These are phyloP conservation scores for Yponomeuta sedellus DNA, from an alignment of 2,888 invertebrate species.

Conservation along the genomic window DNA sequence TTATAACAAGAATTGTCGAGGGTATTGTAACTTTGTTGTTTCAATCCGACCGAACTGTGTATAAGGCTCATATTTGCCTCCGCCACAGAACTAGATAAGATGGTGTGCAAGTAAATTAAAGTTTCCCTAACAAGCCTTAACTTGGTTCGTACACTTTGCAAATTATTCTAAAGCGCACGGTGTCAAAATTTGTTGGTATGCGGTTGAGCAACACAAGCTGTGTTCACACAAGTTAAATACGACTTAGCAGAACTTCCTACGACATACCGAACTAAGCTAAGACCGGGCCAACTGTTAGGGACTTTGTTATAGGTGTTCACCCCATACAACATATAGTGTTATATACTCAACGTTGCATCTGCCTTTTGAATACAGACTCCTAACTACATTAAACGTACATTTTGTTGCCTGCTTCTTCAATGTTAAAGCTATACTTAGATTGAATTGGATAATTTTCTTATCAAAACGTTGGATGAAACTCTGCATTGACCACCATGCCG, in stretches of 20 bases:
- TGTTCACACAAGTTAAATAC: slow-evolving; percentile 66
- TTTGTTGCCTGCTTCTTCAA: not conserved
- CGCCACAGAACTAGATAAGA: not conserved
- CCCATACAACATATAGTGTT: slow-evolving; percentile 6
- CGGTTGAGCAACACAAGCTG: slow-evolving; percentile 61
- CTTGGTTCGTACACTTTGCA: slow-evolving; percentile 22
- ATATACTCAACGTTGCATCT: not conserved
- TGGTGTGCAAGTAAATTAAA: slow-evolving; percentile 39
- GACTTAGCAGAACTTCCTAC: slow-evolving; percentile 62
- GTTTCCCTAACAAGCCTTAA: slow-evolving; percentile 25
- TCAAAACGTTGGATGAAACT: too few species aligned
- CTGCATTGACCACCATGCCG: too few species aligned
- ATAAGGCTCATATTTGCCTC: not conserved
- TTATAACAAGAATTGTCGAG: not conserved
- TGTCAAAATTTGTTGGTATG: slow-evolving; percentile 70
- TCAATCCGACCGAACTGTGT: not conserved
- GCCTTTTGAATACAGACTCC: not conserved
- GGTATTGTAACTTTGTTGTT: not conserved
- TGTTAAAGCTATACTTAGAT: too few species aligned
- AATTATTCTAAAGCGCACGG: slow-evolving; percentile 46
- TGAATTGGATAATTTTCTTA: too few species aligned
- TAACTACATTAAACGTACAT: slow-evolving; percentile 10
- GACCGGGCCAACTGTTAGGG: slow-evolving; percentile 25
- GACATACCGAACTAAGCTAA: slow-evolving; percentile 57
- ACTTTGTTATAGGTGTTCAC: slow-evolving; percentile 7